Percentiles rank a stretch among this genome's conserved stretches.
These are phyloP conservation scores for Ptilodon capucinus DNA, from an alignment of 2,888 invertebrate genomes.

Conservation along the genomic window DNA sequence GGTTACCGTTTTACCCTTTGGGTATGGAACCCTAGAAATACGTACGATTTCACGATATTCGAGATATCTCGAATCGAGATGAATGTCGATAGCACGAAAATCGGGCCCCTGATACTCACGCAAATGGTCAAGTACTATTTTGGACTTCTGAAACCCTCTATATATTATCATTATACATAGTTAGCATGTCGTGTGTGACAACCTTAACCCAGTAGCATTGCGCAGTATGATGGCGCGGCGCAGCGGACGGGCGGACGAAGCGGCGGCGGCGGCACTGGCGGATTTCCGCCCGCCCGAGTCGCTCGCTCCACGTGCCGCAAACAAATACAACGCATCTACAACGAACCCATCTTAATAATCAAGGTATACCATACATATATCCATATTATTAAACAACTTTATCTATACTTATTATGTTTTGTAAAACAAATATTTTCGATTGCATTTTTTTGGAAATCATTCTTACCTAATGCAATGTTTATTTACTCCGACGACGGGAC, in stretches of 20 bases:
- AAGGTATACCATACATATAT: conserved; percentile 23
- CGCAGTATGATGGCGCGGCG: conserved; percentile 45
- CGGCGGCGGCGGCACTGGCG: conserved; percentile 46
- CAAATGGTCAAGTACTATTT: too few species aligned
- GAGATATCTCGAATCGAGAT: too few species aligned
- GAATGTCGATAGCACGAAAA: too few species aligned
- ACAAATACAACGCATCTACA: conserved; percentile 4
- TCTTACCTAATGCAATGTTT: neutral
- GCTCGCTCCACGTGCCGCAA: conserved; percentile 24
- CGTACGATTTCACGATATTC: too few species aligned
- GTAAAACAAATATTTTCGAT: neutral
- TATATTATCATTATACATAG: too few species aligned
- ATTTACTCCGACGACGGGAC: neutral
- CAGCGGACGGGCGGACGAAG: conserved; percentile 27
- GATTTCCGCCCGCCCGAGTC: conserved; percentile 45
- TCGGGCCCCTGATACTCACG: too few species aligned
- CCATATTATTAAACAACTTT: neutral
- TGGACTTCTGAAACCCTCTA: too few species aligned
- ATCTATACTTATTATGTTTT: neutral
- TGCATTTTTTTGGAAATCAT: neutral
- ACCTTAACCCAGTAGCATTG: conserved; percentile 36
- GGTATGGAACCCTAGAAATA: too few species aligned
- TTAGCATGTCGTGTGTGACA: too few species aligned
- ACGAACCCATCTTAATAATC: conserved; percentile 11
- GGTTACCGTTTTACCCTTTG: too few species aligned